Conservation (phyloP, 1,140 invertebrate genomes). For the Drosophila takahashii region DNA sequence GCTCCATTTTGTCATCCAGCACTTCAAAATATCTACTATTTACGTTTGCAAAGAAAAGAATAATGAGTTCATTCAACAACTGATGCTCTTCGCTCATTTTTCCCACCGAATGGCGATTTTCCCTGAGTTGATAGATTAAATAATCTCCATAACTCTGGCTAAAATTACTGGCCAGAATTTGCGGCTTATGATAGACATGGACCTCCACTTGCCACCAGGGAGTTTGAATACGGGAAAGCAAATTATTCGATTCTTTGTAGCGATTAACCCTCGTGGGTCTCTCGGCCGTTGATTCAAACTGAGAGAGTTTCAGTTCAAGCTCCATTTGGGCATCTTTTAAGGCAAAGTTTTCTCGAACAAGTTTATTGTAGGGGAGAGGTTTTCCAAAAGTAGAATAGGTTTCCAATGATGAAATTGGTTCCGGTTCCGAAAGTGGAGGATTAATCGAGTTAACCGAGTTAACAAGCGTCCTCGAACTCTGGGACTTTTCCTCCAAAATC, state of each 20-base stretch:
- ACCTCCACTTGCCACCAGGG: slow-evolving; percentile 12
- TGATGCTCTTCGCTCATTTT: slow-evolving; percentile 6
- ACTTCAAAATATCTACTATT: slow-evolving; percentile 16
- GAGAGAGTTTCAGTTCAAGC: slow-evolving; percentile 4
- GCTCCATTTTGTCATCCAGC: neutral
- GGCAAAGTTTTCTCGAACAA: neutral
- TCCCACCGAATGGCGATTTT: neutral
- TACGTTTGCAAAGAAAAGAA: slow-evolving; percentile 23
- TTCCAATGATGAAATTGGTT: neutral
- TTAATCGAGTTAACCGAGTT: too few species aligned
- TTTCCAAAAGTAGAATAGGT: too few species aligned
- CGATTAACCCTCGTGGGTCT: neutral
- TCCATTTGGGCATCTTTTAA: slow-evolving; percentile 3
- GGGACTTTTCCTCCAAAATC: too few species aligned
- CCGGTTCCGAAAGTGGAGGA: neutral
- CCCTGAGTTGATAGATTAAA: slow-evolving; percentile 3
- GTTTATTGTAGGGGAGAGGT: too few species aligned
- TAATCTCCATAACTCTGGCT: neutral
- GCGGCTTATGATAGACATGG: neutral
- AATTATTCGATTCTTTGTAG: neutral
- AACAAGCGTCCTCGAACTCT: too few species aligned
- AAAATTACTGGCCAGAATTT: neutral
- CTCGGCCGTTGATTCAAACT: neutral
- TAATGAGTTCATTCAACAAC: slow-evolving; percentile 26
- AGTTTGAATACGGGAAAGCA: neutral